Conservation (phyloP, 2,797 vertebrate genomes). For the Lycodopsis pacificus region DNA sequence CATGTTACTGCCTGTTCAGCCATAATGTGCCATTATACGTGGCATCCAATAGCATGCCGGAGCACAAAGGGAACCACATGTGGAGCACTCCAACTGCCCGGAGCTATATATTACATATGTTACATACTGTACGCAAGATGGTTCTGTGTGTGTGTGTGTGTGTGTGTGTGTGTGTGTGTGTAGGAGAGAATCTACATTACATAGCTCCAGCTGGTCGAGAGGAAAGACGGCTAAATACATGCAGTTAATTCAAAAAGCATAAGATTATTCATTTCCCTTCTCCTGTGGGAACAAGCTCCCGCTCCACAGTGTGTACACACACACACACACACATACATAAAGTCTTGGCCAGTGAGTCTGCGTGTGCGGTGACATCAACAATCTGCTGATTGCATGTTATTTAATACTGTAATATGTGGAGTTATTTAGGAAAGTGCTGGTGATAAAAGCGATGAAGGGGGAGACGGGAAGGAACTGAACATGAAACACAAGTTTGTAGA, state of each 20-base stretch:
- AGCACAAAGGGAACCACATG: constrained; percentile 79
- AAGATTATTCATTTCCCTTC: constrained; percentile 72
- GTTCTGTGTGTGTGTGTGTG: constrained; percentile 15
- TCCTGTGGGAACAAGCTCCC: constrained; percentile 47
- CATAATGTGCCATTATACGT: constrained; percentile 77
- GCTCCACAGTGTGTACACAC: constrained; percentile 23
- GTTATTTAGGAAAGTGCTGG: constrained; percentile 29
- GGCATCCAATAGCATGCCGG: constrained; percentile 66
- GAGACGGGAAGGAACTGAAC: background rate
- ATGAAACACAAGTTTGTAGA: constrained; percentile 26
- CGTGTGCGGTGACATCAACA: constrained; percentile 13
- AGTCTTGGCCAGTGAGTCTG: constrained; percentile 9
- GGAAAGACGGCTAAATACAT: constrained; percentile 51
- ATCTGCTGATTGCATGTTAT: constrained; percentile 44
- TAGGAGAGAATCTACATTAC: constrained; percentile 33
- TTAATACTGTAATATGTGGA: constrained; percentile 49
- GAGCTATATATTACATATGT: constrained; percentile 77
- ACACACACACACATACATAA: constrained; percentile 11
- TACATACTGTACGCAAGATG: constrained; percentile 60
- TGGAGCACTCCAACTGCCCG: constrained; percentile 64
- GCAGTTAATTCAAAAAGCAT: constrained; percentile 62
- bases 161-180: constrained; percentile 9
- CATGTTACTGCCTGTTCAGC: constrained; percentile 73
- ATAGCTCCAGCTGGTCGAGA: constrained; percentile 43
- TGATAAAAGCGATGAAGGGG: constrained; percentile 32